phyloP scores from a whole-genome alignment of 2,113 vertebrate species.

The Tupaia tana region DNA sequence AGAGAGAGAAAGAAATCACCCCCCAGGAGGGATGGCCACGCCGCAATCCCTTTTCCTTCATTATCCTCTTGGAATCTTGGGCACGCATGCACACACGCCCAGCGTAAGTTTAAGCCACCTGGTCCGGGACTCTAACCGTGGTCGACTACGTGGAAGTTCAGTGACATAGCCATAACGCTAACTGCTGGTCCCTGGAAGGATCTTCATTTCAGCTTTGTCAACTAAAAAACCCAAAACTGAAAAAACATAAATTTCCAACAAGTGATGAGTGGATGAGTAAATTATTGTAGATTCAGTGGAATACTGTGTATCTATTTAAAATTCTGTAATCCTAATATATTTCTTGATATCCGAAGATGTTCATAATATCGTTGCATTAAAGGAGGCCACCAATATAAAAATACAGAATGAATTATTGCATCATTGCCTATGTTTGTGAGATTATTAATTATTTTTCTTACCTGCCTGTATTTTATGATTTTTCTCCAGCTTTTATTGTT shows the following conservation, averaged over 20 bases:
- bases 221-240: neutral
- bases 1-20: too few relatives aligned
- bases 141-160: too few relatives aligned
- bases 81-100: too few relatives aligned
- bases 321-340: neutral
- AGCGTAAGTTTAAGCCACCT: too few relatives aligned
- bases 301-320: neutral
- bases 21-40: too few relatives aligned
- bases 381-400: neutral
- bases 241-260: neutral
- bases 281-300: neutral
- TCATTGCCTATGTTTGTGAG: neutral
- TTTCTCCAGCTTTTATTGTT: neutral
- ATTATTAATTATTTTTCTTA: neutral
- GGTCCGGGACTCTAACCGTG: too few relatives aligned
- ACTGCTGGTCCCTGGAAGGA: neutral
- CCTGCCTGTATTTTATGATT: neutral
- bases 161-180: too few relatives aligned
- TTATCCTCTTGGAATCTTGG: too few relatives aligned
- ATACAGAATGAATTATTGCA: neutral
- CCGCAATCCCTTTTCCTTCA: too few relatives aligned
- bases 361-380: neutral
- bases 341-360: neutral
- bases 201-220: constrained; percentile 32
- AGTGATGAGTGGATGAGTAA: neutral